A percentile compares a stretch with the other conserved stretches of the same genome.
phyloP scores from a whole-genome alignment of 2,113 vertebrate species.

The Nettapus auritus region DNA sequence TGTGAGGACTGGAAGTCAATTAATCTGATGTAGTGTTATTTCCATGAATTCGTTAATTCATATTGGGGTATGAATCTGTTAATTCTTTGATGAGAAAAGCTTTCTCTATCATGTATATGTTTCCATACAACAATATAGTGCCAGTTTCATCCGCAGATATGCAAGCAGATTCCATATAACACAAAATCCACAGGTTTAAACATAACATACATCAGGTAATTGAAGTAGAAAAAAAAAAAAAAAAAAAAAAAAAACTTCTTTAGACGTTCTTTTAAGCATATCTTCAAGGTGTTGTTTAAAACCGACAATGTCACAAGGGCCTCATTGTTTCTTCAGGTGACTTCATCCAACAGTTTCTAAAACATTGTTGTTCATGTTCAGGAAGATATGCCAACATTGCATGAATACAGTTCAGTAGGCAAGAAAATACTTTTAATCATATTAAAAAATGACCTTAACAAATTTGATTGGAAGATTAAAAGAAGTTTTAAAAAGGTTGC shows the following conservation, averaged over 20 bases:
- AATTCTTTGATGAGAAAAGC: background rate
- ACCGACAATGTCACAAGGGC: background rate
- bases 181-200: background rate
- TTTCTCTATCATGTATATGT: background rate
- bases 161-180: background rate
- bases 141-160: background rate
- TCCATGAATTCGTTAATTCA: background rate
- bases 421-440: background rate
- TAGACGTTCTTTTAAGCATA: background rate
- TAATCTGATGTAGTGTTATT: background rate
- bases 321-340: background rate
- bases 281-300: background rate
- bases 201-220: background rate
- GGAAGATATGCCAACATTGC: background rate
- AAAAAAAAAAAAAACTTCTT: background rate
- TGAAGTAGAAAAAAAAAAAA: background rate
- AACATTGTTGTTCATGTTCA: background rate
- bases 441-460: background rate
- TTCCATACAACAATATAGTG: background rate
- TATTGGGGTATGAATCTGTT: background rate
- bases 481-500: no score
- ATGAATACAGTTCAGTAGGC: background rate
- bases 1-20: background rate
- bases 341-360: background rate
- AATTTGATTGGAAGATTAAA: background rate